These are phyloP conservation scores for Chlorospingus flavigularis DNA, from an alignment of 2,797 vertebrate species.

Conservation along the genomic window DNA sequence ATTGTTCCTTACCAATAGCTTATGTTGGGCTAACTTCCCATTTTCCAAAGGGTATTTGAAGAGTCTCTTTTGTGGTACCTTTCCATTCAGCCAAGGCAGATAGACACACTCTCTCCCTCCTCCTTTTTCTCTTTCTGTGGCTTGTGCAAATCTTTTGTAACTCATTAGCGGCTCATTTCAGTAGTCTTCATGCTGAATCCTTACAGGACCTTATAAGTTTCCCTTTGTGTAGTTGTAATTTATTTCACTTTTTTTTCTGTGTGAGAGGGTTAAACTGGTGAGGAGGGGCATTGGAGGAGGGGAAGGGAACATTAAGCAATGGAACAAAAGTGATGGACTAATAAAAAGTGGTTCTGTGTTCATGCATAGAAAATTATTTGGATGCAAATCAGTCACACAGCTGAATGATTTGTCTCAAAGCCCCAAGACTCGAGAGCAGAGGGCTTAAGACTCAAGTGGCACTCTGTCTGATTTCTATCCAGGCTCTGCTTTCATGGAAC, in stretches of 20 bases:
- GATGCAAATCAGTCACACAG: slow-evolving; percentile 44
- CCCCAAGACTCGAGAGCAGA: neutral
- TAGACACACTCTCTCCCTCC: neutral
- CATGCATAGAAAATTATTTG: slow-evolving; percentile 22
- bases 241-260: neutral
- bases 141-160: slow-evolving; percentile 5
- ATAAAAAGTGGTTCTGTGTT: neutral
- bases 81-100: neutral
- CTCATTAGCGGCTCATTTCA: slow-evolving; percentile 14
- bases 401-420: slow-evolving; percentile 32
- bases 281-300: neutral
- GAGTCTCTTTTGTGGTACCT: slow-evolving; percentile 16
- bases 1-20: neutral
- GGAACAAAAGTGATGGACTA: slow-evolving; percentile 14
- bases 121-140: neutral
- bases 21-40: neutral
- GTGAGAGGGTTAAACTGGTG: neutral
- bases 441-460: slow-evolving; percentile 10
- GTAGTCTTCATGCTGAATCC: neutral
- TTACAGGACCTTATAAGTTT: neutral
- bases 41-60: slow-evolving; percentile 2
- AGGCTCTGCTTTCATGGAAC: neutral
- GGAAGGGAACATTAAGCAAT: neutral
- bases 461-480: slow-evolving; percentile 3
- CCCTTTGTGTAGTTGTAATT: neutral